Conservation (phyloP, 2,888 invertebrate species). For the Lapara coniferarum region DNA sequence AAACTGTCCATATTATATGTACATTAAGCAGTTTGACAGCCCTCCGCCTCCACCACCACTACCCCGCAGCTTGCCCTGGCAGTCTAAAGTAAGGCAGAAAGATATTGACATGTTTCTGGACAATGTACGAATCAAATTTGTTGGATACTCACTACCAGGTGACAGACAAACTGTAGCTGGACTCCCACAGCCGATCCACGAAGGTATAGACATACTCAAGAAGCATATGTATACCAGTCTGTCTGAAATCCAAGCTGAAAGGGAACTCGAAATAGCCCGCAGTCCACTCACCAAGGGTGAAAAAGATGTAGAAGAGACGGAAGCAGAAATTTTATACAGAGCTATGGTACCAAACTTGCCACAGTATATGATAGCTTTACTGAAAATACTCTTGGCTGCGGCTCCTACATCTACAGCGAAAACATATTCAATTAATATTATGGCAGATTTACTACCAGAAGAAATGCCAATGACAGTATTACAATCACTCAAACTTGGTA, state of each 20-base stretch:
- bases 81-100: slow-evolving; percentile 96
- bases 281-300: slow-evolving; percentile 95
- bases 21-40: slow-evolving; percentile 74
- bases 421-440: slow-evolving; percentile 98
- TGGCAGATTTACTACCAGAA: slow-evolving; percentile 98
- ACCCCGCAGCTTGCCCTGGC: slow-evolving; percentile 93
- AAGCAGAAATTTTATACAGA: slow-evolving; percentile 95
- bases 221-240: slow-evolving; percentile 97
- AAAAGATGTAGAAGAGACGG: slow-evolving; percentile 89
- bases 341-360: slow-evolving; percentile 98
- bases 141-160: slow-evolving; percentile 95
- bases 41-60: slow-evolving; percentile 77
- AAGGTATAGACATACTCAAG: slow-evolving; percentile 95
- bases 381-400: slow-evolving; percentile 98
- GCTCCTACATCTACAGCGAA: slow-evolving; percentile 99
- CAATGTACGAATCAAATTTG: slow-evolving; percentile 96
- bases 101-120: slow-evolving; percentile 97
- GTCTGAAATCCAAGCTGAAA: slow-evolving; percentile 94
- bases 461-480: slow-evolving; percentile 98
- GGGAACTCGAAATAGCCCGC: slow-evolving; percentile 95
- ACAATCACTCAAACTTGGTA: slow-evolving; percentile 96
- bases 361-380: slow-evolving; percentile 98
- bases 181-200: slow-evolving; percentile 97
- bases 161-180: slow-evolving; percentile 96
- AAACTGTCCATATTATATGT: slow-evolving; percentile 73